Percentiles rank a stretch among this genome's conserved stretches.
Conservation (phyloP, 2,113 vertebrate species). For the cat (Felis catus) region F.catus_Fca126_mat1.0 CM031417.1:52912001-52912500, state of each 20-base stretch:
- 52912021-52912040: neutral
- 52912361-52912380: neutral
- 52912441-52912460: neutral
- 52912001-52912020: neutral
- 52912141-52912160: neutral
- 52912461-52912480: neutral
- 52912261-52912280: neutral
- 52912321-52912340: neutral
- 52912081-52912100: neutral
- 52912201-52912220: neutral
- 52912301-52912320: neutral
- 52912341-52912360: neutral
- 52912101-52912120: constrained; percentile 11
- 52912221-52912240: neutral
- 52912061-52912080: neutral
- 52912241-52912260: neutral
- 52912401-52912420: neutral
- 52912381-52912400: neutral
- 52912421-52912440: neutral
- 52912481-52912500: neutral
- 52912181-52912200: neutral
- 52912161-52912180: neutral
- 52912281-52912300: neutral
- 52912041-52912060: neutral
- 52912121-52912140: neutral